Conservation (phyloP, 1,140 invertebrate species). For the Chionoecetes opilio region DNA sequence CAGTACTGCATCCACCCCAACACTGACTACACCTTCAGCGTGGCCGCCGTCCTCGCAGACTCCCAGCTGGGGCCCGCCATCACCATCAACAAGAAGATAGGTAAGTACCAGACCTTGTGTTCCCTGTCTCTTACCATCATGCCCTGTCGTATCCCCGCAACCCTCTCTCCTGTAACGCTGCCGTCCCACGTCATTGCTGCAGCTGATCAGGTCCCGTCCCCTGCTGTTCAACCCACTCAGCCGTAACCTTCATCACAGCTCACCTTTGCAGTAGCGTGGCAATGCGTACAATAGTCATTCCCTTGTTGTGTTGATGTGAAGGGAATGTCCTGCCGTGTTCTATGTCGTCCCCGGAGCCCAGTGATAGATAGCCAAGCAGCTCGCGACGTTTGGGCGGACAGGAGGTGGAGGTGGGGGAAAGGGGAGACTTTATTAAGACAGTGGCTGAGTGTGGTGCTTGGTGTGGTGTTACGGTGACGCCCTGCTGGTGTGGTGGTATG, state of each 20-base stretch:
- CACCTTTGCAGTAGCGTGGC: background rate
- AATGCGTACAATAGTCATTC: background rate
- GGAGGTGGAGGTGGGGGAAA: too few relatives aligned
- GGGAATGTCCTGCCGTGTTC: background rate
- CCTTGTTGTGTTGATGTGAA: background rate
- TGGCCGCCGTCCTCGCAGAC: conserved; percentile 81
- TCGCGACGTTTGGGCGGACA: too few relatives aligned
- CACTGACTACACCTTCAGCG: conserved; percentile 82
- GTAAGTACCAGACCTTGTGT: conserved; percentile 75
- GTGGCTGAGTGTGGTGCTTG: too few relatives aligned
- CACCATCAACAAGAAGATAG: conserved; percentile 81
- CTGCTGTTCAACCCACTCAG: background rate
- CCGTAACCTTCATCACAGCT: background rate
- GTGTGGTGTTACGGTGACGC: too few relatives aligned
- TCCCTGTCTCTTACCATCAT: background rate
- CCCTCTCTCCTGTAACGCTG: too few relatives aligned
- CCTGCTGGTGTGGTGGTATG: too few relatives aligned
- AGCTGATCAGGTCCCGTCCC: too few relatives aligned
- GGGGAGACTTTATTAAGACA: too few relatives aligned
- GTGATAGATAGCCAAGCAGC: too few relatives aligned
- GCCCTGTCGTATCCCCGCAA: background rate
- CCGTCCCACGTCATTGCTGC: too few relatives aligned
- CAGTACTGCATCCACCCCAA: conserved; percentile 81
- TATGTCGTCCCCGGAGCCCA: background rate
- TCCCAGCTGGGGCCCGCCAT: conserved; percentile 81